Evolutionary conservation across 2,797 vertebrate genomes (phyloP).

Genomic region (Sphaeramia orbicularis): DNA sequence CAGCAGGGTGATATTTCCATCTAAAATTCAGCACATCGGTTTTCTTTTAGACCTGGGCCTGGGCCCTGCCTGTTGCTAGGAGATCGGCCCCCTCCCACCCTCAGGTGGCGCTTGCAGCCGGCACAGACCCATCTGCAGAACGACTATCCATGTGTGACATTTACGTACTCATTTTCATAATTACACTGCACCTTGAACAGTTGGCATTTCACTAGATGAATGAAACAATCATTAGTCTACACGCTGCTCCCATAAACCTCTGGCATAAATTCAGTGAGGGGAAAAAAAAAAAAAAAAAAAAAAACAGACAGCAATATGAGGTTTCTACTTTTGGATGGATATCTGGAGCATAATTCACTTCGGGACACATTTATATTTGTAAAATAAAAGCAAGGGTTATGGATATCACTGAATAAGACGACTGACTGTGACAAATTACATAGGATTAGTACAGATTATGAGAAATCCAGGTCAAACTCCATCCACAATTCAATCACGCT

Average conservation of each 20-base stretch:
- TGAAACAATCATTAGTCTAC: constrained; percentile 58
- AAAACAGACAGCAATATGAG: constrained; percentile 1
- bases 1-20: neutral
- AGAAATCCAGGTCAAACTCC: neutral
- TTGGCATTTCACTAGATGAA: constrained; percentile 67
- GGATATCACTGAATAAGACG: neutral
- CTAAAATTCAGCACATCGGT: constrained; percentile 10
- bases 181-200: constrained; percentile 65
- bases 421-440: neutral
- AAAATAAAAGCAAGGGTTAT: neutral
- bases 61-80: constrained; percentile 37
- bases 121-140: constrained; percentile 28
- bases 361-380: neutral
- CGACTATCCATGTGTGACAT: constrained; percentile 36
- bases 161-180: constrained; percentile 66
- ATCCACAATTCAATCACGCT: neutral
- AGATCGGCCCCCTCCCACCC: neutral
- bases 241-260: constrained; percentile 43
- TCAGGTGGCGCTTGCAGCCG: constrained; percentile 25
- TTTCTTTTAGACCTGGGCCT: constrained; percentile 10
- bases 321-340: constrained; percentile 8
- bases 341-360: constrained; percentile 6
- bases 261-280: constrained; percentile 42
- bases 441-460: constrained; percentile 5
- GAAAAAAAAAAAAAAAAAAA: no score